Evolutionary conservation across 2,888 invertebrate genomes (phyloP).

Genomic region (Noctua janthe): DNA sequence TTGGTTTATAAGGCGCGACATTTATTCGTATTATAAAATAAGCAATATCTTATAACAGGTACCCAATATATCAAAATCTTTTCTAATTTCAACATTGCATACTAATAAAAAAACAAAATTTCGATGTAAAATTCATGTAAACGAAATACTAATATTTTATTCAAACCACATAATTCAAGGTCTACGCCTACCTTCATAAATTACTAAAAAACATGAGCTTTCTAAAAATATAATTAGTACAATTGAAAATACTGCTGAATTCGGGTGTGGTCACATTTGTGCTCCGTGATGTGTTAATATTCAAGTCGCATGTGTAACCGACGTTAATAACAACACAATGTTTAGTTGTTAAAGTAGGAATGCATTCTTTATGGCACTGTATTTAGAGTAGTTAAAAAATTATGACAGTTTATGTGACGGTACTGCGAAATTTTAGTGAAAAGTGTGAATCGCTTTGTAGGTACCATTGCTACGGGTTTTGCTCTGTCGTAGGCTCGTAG

Average conservation of each 20-base stretch:
- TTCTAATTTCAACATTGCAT: background rate
- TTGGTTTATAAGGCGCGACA: background rate
- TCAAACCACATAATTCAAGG: conserved; percentile 6
- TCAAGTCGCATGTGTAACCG: conserved; percentile 62
- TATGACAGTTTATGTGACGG: background rate
- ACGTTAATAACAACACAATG: conserved; percentile 59
- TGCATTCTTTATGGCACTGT: conserved; percentile 41
- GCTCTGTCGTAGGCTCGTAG: conserved; percentile 59
- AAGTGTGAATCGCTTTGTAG: background rate
- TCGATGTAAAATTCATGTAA: conserved; percentile 5
- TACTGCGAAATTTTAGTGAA: conserved; percentile 1
- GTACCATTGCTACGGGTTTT: conserved; percentile 24
- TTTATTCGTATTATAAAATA: background rate
- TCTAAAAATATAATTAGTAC: conserved; percentile 44
- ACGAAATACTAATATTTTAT: conserved; percentile 21
- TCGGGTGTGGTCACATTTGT: conserved; percentile 52
- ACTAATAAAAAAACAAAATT: background rate
- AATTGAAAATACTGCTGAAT: conserved; percentile 44
- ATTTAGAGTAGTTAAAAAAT: conserved; percentile 29
- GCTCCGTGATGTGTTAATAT: conserved; percentile 58
- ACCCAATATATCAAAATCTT: background rate
- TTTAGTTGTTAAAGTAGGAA: conserved; percentile 53
- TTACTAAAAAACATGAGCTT: conserved; percentile 42
- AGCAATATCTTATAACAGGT: too few species aligned
- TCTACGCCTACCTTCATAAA: conserved; percentile 27